phyloP scores from a whole-genome alignment of 2,888 invertebrate species.

The Drosophila leonis region DNA sequence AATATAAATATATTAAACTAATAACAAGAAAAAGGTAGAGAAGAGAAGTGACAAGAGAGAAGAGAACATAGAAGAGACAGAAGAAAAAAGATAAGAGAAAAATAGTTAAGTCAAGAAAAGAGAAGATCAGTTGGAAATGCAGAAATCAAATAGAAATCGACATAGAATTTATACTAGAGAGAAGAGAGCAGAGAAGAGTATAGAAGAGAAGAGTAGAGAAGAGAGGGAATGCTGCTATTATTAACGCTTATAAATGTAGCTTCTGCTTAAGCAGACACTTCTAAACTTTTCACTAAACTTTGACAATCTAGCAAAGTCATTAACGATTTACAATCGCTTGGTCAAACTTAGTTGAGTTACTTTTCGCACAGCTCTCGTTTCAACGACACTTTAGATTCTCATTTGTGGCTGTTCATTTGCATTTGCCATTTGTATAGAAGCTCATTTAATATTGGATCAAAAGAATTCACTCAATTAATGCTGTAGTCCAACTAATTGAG shows the following conservation, averaged over 20 bases:
- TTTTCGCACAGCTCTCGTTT: not conserved
- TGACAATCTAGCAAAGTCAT: not conserved
- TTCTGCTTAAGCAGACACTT: too few relatives aligned
- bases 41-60: not conserved
- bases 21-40: not conserved
- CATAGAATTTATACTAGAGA: too few relatives aligned
- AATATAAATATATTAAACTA: not conserved
- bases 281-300: too few relatives aligned
- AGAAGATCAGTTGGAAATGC: too few relatives aligned
- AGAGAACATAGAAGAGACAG: not conserved
- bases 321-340: not conserved
- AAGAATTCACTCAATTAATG: constrained; percentile 27
- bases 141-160: too few relatives aligned
- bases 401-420: constrained; percentile 7
- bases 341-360: not conserved
- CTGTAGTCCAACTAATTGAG: constrained; percentile 8
- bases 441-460: constrained; percentile 10
- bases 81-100: not conserved
- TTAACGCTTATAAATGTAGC: too few relatives aligned
- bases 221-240: too few relatives aligned
- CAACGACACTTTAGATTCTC: not conserved
- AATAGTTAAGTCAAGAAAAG: too few relatives aligned
- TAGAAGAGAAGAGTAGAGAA: too few relatives aligned
- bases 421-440: constrained; percentile 1
- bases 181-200: too few relatives aligned